Base-by-base conservation (phyloP, 2,888 invertebrate species). In the Melolontha melolontha region DNA sequence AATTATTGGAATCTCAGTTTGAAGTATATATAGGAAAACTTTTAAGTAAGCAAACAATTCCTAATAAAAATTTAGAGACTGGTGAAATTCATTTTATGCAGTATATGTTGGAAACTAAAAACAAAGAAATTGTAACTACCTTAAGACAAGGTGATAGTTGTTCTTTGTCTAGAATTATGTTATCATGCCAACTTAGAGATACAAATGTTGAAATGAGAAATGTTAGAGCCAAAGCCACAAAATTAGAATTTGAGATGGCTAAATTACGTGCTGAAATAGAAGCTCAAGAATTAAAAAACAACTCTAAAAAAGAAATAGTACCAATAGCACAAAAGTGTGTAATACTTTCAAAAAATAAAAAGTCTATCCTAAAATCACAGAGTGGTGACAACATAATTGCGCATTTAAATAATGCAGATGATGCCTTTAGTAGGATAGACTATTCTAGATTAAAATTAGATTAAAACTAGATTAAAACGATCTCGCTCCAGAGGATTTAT, bases 131-230 rank as follows among this genome's bases (percentile, higher is more conserved):
- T 12, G 68, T 72, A 16, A 65, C 72, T 5, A 40, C 74, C 39
- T 62, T 64, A 14, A 68, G 71, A 1, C 64, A 72, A 50, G 11
- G 72, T 6, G 51, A 66, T 4, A 16, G 62, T 6, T 70, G 64
- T 22, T 70, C 74, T 10, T 51, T 72, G 39, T 66, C 71, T 11
- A 64, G 67, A 10, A 64, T 66, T 16, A 42, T 73, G 22, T 40
- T 74, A 27, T 59, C 71, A 1, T 50, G 22, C 0, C 67, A 72
- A 10, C 63, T 76, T 29, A 73, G 67, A 27, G 67, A 75, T 10
- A 72, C 73, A 1, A 74, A 75, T 39, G 69, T 69, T 27, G 73
- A 77, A 44, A 71, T 72, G 40, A 64, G 74, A 17, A 70, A 70
- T 39, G 74, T 74, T 72, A 59, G 70, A 42, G 64, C 75, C 8